Evolutionary conservation across 2,113 vertebrate genomes (phyloP), one percentile per base, ranked within the genome.

Genomic region (Galbula dea): DNA sequence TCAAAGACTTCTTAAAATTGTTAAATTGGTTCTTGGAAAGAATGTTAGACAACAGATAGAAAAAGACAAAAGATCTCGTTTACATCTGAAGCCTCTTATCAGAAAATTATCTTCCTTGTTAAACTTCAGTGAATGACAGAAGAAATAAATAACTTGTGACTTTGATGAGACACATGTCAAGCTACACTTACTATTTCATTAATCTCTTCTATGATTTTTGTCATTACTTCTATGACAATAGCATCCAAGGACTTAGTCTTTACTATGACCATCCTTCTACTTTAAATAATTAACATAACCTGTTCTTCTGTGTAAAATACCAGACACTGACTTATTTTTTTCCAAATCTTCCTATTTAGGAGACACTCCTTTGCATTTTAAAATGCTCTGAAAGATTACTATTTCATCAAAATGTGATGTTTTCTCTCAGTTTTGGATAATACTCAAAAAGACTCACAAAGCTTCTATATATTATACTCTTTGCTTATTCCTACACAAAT

Each of bases 111-210:
- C 48, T 61, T 89, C 24, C 46, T 61, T 76, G 49, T 63, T 91
- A 77, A 91, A 83, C 21, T 88, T 81, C 51, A 67, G 72, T 68
- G 39, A 95, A 67, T 59, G 76, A 59, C 72, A 95, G 48, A 65
- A 90, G 73, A 86, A 96, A 71, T 69, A 86, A 96, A 67, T 69
- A 93, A 91, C 29, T 49, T 71, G 55, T 66, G 63, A 80, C 27
- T 86, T 62, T 73, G 83, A 59, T 29, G n/a, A 83, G 81, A 86
- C 48, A 36, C 12, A 17, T 71, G n/a, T 61, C 58, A 69, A 84
- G 62, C 27, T 68, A 27, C 11, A 22, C 46, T 62, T 59, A 12
- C 57, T 55, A 81, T 75, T 75, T 92, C 41, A 80, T 90, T 86
- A 71, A 90, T 86, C 0, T 6, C 8, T 91, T 88, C 19, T 78